phyloP scores from a whole-genome alignment of 1,140 invertebrate genomes.

The Tribolium madens region DNA sequence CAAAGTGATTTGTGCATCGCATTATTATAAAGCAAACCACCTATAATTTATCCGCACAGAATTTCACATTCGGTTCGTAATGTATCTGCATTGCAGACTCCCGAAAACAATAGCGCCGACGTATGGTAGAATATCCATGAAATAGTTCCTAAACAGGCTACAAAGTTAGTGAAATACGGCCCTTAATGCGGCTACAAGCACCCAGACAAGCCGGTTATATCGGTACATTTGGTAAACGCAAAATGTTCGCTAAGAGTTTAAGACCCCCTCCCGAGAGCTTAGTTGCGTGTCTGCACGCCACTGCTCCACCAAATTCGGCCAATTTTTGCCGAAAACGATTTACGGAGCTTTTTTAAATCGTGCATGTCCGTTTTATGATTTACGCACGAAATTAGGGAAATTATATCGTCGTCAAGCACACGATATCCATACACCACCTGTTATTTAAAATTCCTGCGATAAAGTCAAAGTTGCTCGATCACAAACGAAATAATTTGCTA shows the following conservation, averaged over 20 bases:
- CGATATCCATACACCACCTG: neutral
- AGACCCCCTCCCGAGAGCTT: neutral
- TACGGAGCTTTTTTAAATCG: neutral
- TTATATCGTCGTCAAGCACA: neutral
- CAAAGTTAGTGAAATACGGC: slow-evolving; percentile 28
- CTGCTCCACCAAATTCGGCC: neutral
- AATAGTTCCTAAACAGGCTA: slow-evolving; percentile 36
- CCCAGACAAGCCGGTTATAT: slow-evolving; percentile 2
- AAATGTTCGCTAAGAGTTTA: slow-evolving; percentile 18
- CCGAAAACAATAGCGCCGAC: slow-evolving; percentile 36
- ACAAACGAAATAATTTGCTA: slow-evolving; percentile 6
- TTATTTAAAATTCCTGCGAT: slow-evolving; percentile 14
- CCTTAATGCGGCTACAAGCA: slow-evolving; percentile 25
- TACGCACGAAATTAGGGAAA: slow-evolving; percentile 26
- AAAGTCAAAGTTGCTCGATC: neutral
- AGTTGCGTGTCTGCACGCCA: slow-evolving; percentile 28
- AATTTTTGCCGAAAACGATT: slow-evolving; percentile 16
- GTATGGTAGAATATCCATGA: slow-evolving; percentile 1
- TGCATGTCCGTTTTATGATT: slow-evolving; percentile 7
- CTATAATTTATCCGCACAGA: slow-evolving; percentile 25
- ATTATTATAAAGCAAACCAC: slow-evolving; percentile 23
- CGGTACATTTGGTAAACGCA: slow-evolving; percentile 18
- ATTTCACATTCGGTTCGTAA: slow-evolving; percentile 20
- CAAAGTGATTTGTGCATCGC: slow-evolving; percentile 29
- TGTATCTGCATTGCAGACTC: slow-evolving; percentile 45